These are phyloP conservation scores for Plutella xylostella DNA, from an alignment of 2,888 invertebrate species.

Conservation along the genomic window DNA sequence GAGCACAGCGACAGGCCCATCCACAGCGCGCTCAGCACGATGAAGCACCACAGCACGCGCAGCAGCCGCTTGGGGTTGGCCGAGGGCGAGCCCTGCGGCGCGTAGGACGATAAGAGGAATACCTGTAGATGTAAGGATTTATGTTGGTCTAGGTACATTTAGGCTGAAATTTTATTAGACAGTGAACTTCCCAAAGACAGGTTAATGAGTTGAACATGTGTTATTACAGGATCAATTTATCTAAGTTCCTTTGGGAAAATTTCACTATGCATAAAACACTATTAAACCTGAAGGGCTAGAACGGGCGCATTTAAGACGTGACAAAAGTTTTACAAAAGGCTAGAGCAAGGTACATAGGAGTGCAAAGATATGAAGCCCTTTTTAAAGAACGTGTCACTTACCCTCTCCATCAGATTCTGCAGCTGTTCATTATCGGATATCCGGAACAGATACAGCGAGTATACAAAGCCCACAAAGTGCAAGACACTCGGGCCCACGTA, in stretches of 20 bases:
- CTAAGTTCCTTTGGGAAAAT: too few species aligned
- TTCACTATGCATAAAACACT: too few species aligned
- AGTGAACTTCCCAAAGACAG: too few species aligned
- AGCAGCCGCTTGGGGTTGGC: conserved; percentile 77
- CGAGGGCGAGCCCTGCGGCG: conserved; percentile 71
- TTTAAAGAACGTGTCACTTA: too few species aligned
- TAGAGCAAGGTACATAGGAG: not conserved
- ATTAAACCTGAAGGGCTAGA: too few species aligned
- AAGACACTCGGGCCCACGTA: conserved; percentile 80
- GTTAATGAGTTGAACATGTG: not conserved
- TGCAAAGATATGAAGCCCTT: not conserved
- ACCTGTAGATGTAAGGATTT: conserved; percentile 50
- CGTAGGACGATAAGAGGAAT: conserved; percentile 78
- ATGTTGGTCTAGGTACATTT: not conserved
- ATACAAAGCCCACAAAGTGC: conserved; percentile 79
- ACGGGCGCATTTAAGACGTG: too few species aligned
- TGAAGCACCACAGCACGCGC: conserved; percentile 78
- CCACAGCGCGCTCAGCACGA: conserved; percentile 76
- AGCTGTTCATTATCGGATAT: conserved; percentile 85
- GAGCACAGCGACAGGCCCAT: conserved; percentile 75
- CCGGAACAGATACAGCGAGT: conserved; percentile 79
- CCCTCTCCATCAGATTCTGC: conserved; percentile 85
- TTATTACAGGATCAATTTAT: too few species aligned
- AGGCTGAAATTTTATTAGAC: too few species aligned
- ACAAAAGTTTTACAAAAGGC: too few species aligned